Evolutionary conservation across 2,113 vertebrate species (phyloP), one percentile per base, ranked within the genome.

Genomic region (Tupaia chinensis): DNA sequence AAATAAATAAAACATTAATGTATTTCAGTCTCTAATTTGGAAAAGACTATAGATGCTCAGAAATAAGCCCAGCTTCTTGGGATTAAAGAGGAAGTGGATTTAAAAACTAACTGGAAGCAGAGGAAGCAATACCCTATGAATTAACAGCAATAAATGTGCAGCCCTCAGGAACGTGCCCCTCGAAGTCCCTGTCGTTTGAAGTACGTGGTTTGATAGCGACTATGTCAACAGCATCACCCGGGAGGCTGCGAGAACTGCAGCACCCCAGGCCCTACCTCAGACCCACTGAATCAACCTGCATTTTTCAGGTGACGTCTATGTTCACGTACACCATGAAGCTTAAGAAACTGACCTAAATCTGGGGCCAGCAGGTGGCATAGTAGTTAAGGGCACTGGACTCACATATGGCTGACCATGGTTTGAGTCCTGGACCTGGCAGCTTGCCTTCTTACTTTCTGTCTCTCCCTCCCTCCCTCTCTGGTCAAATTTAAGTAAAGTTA

Each of bases 321-420:
- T 1, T 10, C 6, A 2, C 3, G 15, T 0, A 63, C 14, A n/a
- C 13, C 4, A 1, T 8, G 23, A 44, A 58, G 53, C 65, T 44
- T 17, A 34, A 44, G n/a, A 11, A 29, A 20, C 7, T 20, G 58
- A 70, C 77, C 53, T 19, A 5, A 34, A 11, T 53, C 58, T 72
- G 34, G 44, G 44, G 44, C 44, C 44, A 44, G 44, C 44, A 44
- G 44, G 44, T 44, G 44, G 44, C 44, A 44, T 44, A 44, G 44
- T 44, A 44, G 44, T 44, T 44, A 44, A 44, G 44, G 44, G 44
- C 44, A 5, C 44, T 44, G 44, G 44, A 44, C 44, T 44, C 44
- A 2, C 44, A 44, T 44, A 44, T 44, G 44, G 44, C 44, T 44
- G 44, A 44, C 44, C 44, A 44, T 44, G 44, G 44, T 44, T 44